Evolutionary conservation across 2,888 invertebrate species (phyloP).

Genomic region (Agrochola lota): DNA sequence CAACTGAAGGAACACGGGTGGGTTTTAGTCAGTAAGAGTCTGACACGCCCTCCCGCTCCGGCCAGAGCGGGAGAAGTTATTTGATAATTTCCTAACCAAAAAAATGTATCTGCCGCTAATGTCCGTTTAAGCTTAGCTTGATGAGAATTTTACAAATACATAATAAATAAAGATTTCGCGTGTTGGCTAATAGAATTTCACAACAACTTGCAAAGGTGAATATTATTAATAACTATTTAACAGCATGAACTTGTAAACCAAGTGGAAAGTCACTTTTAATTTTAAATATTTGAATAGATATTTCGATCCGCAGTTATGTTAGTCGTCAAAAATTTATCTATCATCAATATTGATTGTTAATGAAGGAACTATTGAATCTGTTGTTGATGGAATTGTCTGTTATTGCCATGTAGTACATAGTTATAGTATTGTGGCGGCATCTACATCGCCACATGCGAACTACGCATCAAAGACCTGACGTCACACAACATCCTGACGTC

Average conservation of each 20-base stretch:
- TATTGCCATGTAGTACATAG: too few species aligned
- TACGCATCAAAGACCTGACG: too few species aligned
- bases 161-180: not conserved
- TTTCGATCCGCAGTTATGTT: not conserved
- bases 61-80: too few species aligned
- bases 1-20: too few species aligned
- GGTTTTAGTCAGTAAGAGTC: too few species aligned
- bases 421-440: too few species aligned
- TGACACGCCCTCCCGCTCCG: too few species aligned
- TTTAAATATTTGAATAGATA: not conserved
- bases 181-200: conserved; percentile 8
- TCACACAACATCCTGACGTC: too few species aligned
- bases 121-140: not conserved
- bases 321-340: not conserved
- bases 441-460: too few species aligned
- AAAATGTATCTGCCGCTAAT: too few species aligned
- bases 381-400: not conserved
- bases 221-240: not conserved
- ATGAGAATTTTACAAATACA: not conserved
- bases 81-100: too few species aligned
- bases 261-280: conserved; percentile 12
- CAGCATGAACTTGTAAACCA: not conserved
- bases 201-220: not conserved
- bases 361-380: not conserved
- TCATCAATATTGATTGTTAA: not conserved